Conservation (phyloP, 2,888 invertebrate genomes). For the Falcaria lacertinaria region DNA sequence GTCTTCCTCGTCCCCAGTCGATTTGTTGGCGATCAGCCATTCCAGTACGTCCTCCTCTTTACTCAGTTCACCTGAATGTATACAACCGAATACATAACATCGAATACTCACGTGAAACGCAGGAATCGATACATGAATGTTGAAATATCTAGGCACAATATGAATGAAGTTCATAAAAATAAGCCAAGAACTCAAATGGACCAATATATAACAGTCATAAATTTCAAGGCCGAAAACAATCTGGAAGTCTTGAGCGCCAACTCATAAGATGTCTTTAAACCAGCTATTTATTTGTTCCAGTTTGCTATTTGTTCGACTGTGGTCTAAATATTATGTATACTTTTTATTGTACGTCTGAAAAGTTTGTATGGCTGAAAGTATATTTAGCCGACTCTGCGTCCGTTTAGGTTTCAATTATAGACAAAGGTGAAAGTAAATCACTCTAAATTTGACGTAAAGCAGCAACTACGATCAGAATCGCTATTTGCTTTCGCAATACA, state of each 20-base stretch:
- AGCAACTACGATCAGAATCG: slow-evolving; percentile 26
- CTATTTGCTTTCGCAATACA: slow-evolving; percentile 38
- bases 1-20: slow-evolving; percentile 95
- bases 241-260: not conserved
- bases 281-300: no score
- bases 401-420: slow-evolving; percentile 17
- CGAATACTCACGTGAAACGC: not conserved
- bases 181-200: not conserved
- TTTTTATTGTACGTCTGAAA: slow-evolving; percentile 2
- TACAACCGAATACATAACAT: not conserved
- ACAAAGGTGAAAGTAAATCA: slow-evolving; percentile 22
- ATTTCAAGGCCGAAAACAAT: slow-evolving; percentile 1
- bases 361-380: slow-evolving; percentile 11
- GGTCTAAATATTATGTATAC: not conserved
- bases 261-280: not conserved
- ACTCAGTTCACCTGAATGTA: slow-evolving; percentile 90
- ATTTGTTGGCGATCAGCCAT: slow-evolving; percentile 96
- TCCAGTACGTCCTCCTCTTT: slow-evolving; percentile 95
- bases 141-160: not conserved
- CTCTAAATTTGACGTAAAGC: slow-evolving; percentile 23
- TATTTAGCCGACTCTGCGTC: slow-evolving; percentile 15
- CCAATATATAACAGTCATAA: not conserved
- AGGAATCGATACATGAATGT: not conserved
- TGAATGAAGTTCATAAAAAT: not conserved
- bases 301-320: slow-evolving; percentile 2